Percentiles rank a stretch among this genome's conserved stretches.
Conservation (phyloP, 2,888 invertebrate species). For the Allolobophora icterica region DNA sequence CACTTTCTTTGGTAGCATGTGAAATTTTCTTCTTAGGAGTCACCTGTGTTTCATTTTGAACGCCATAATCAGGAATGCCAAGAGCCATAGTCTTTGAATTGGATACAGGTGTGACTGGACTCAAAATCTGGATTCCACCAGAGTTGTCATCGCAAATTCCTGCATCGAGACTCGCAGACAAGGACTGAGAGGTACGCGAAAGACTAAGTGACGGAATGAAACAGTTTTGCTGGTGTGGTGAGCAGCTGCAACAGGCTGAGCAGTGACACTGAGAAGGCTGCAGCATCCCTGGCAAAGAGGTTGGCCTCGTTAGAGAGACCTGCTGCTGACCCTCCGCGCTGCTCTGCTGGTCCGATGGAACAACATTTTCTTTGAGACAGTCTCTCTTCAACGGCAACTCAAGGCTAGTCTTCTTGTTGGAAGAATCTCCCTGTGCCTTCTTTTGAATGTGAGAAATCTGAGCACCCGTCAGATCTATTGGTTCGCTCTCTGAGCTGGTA, state of each 20-base stretch:
- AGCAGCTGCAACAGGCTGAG: slow-evolving; percentile 45
- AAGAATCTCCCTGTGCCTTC: not conserved
- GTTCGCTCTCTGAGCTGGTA: not conserved
- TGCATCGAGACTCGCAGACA: slow-evolving; percentile 44
- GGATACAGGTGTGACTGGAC: not conserved
- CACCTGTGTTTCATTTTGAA: not conserved
- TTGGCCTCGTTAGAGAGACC: not conserved
- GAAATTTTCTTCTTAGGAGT: not conserved
- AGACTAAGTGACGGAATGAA: not conserved
- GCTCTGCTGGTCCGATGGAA: not conserved
- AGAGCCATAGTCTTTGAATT: not conserved
- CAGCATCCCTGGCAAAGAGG: slow-evolving; percentile 25
- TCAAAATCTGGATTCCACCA: not conserved
- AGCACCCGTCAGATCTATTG: not conserved
- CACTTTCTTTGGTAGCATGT: not conserved
- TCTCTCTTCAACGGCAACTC: not conserved
- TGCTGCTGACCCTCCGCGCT: not conserved
- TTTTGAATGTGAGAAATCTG: not conserved
- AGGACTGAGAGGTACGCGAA: slow-evolving; percentile 27
- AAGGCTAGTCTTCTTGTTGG: not conserved
- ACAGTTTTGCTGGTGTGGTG: slow-evolving; percentile 34
- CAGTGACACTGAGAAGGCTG: slow-evolving; percentile 44
- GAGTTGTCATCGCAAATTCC: slow-evolving; percentile 25
- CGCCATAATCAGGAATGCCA: slow-evolving; percentile 1
- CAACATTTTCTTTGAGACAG: not conserved